A percentile compares a stretch with the other conserved stretches of the same genome.
Conservation (phyloP, 2,113 vertebrate species). For the Corvus moneduloides region DNA sequence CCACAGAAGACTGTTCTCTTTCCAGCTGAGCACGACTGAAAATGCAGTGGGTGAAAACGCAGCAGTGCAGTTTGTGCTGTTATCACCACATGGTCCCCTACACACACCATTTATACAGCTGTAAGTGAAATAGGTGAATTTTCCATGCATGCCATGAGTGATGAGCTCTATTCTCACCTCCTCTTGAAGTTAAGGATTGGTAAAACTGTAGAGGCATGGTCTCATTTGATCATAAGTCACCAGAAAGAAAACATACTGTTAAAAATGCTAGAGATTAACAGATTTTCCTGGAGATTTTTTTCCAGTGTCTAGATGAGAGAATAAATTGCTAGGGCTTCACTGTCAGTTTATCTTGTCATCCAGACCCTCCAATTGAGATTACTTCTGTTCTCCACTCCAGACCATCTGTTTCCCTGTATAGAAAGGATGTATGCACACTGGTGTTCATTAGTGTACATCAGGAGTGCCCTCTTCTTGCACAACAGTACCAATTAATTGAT, state of each 20-base stretch:
- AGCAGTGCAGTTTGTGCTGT: not conserved
- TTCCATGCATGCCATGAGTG: not conserved
- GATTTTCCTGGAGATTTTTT: constrained; percentile 17
- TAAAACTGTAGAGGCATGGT: not conserved
- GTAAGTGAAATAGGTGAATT: not conserved
- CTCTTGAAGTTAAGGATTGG: not conserved
- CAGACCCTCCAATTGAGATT: constrained; percentile 53
- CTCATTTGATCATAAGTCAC: not conserved
- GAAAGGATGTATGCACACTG: constrained; percentile 22
- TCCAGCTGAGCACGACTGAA: not conserved
- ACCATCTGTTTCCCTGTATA: constrained; percentile 61
- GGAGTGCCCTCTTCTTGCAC: constrained; percentile 23
- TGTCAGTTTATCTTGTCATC: constrained; percentile 47
- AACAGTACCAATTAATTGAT: constrained; percentile 23
- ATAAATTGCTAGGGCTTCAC: constrained; percentile 10
- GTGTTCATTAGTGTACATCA: constrained; percentile 43
- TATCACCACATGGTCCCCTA: not conserved
- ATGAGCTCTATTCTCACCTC: not conserved
- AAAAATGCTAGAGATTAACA: constrained; percentile 43
- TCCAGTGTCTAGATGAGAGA: constrained; percentile 12
- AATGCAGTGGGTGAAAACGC: not conserved
- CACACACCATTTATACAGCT: not conserved
- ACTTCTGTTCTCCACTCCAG: constrained; percentile 35
- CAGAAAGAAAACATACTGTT: constrained; percentile 22
- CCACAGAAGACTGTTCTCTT: not conserved